Evolutionary conservation across 2,888 invertebrate species (phyloP), one percentile per base, ranked within the genome.

Genomic region (Amphipoea lucens): DNA sequence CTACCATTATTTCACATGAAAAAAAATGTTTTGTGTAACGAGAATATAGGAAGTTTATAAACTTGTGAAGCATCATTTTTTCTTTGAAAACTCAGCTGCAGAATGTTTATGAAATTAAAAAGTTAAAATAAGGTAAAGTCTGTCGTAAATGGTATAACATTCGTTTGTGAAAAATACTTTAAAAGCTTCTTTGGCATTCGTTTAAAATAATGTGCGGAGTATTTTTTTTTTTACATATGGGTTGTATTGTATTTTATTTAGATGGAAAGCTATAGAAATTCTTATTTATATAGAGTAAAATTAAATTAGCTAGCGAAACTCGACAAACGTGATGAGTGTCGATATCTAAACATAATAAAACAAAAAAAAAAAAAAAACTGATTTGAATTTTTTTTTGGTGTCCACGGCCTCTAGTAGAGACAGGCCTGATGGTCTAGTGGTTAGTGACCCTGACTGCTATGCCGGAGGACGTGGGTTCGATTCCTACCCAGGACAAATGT

Each of bases 41-140:
- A 67, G 57, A 78, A 48, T 60, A 42, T 42, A 68, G 36, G n/a
- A 62, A 54, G 42, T 66, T 72, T 23, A 54, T 54, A 45, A 68
- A 62, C 23, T 40, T n/a, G 20, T 68, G 14, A 20, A 29, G 65
- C 11, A 29, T 36, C 14, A 20, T 62, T 51, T 67, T 51, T 79
- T 5, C 54, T 36, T 74, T 68, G 17, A 36, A 81, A 40, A 57
- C 14, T 75, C 23, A n/a, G 4, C 14, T 42, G 48, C 57, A 81
- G 63, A 48, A 48, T 75, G 40, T 1, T 29, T 57, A 17, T 17
- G n/a, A 60, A 20, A 72, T 60, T 79, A 6, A 54, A 63, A 79
- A 36, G 20, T 42, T 62, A 66, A 48, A 79, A 65, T 17, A 40
- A 29, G 36, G 1, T 48, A 40, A 57, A 36, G 23, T 23, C 11